Evolutionary conservation across 2,113 vertebrate species (phyloP).

Genomic region (Lipotes vexillifer): DNA sequence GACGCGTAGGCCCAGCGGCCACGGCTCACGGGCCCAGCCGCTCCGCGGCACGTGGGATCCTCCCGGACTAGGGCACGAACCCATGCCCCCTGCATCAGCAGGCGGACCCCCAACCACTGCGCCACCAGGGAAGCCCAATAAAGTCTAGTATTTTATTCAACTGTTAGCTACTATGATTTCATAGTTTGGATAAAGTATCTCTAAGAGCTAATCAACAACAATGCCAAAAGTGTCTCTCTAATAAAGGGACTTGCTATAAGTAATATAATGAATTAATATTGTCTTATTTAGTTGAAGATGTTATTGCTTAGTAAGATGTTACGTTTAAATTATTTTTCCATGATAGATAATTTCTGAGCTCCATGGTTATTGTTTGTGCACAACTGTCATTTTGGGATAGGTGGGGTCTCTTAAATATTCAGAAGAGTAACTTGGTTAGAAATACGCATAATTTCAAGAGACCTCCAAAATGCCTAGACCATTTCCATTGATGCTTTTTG

Average conservation of each 20-base stretch:
- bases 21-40: no score
- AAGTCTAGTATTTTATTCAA: not conserved
- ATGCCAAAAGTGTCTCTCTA: not conserved
- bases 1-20: no score
- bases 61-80: no score
- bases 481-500: not conserved
- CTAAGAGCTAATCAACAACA: not conserved
- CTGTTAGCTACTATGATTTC: not conserved
- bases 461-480: not conserved
- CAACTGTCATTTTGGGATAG: not conserved
- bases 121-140: not conserved
- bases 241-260: not conserved
- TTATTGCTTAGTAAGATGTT: not conserved
- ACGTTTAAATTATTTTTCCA: not conserved
- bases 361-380: not conserved
- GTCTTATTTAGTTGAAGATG: not conserved
- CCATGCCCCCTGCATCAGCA: no score
- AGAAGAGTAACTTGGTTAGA: not conserved
- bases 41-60: no score
- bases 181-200: not conserved
- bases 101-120: no score
- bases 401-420: not conserved
- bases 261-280: not conserved
- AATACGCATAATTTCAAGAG: not conserved
- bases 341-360: not conserved